A percentile compares a stretch with the other conserved stretches of the same genome.
phyloP scores from a whole-genome alignment of 2,113 vertebrate genomes.

The Dipodomys ordii region DNA sequence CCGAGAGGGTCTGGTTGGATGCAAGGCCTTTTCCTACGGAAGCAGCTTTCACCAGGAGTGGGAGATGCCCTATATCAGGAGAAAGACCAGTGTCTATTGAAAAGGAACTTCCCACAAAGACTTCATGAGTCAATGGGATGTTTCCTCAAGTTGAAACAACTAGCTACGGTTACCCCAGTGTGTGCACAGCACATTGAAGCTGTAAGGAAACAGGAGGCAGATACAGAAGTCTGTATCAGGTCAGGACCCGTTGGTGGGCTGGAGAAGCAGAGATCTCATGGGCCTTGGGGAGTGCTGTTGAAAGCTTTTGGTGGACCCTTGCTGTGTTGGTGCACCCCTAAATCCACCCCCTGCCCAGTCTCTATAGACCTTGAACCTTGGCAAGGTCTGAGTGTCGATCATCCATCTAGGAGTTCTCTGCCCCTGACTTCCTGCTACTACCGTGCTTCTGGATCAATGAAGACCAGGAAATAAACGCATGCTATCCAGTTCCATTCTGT shows the following conservation, averaged over 20 bases:
- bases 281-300: too few species aligned
- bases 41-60: too few species aligned
- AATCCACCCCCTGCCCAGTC: not conserved
- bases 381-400: not conserved
- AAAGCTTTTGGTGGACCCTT: not conserved
- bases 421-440: not conserved
- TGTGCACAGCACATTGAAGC: not conserved
- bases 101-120: not conserved
- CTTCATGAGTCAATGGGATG: constrained; percentile 1
- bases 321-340: not conserved
- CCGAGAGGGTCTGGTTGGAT: too few species aligned
- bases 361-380: not conserved
- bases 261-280: not conserved
- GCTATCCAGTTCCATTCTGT: not conserved
- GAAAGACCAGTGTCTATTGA: too few species aligned
- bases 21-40: too few species aligned
- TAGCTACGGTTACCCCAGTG: constrained; percentile 1
- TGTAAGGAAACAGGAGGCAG: constrained; percentile 17
- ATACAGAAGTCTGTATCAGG: not conserved
- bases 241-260: not conserved
- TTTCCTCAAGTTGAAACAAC: constrained; percentile 66
- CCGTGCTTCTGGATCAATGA: not conserved
- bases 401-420: not conserved
- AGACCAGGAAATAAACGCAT: constrained; percentile 21
- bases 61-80: too few species aligned